phyloP scores from a whole-genome alignment of 2,888 invertebrate species.

The Rhaphigaster nebulosa region DNA sequence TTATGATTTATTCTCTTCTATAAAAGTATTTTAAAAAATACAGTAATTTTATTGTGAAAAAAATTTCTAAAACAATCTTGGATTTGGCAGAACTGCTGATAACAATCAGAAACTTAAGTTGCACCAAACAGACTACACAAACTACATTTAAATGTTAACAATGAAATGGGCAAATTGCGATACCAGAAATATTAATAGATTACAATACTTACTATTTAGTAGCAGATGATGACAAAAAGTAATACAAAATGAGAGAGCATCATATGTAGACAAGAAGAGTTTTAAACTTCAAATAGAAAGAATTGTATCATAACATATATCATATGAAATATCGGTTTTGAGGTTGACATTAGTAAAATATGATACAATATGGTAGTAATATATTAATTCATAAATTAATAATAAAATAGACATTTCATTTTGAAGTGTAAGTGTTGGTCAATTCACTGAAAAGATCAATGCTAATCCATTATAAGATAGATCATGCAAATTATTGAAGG shows the following conservation, averaged over 20 bases:
- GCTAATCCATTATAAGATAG: too few relatives aligned
- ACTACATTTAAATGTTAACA: not conserved
- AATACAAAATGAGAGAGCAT: not conserved
- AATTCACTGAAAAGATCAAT: too few relatives aligned
- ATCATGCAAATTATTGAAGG: too few relatives aligned
- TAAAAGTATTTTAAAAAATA: too few relatives aligned
- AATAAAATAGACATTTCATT: too few relatives aligned
- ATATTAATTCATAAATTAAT: too few relatives aligned
- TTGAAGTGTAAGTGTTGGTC: too few relatives aligned
- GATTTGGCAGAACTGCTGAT: not conserved
- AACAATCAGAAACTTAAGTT: not conserved
- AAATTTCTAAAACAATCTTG: not conserved
- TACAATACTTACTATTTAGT: not conserved
- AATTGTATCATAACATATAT: not conserved
- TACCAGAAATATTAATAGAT: not conserved
- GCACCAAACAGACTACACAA: not conserved
- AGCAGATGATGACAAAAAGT: not conserved
- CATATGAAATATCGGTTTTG: not conserved
- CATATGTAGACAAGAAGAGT: not conserved
- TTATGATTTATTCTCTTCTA: too few relatives aligned
- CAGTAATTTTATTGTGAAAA: too few relatives aligned
- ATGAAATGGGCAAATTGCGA: not conserved
- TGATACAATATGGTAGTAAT: too few relatives aligned
- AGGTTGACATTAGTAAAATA: not conserved
- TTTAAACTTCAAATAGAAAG: not conserved